These are phyloP conservation scores for Leptarthrus brevirostris DNA, from an alignment of 2,888 invertebrate genomes.

Conservation along the genomic window DNA sequence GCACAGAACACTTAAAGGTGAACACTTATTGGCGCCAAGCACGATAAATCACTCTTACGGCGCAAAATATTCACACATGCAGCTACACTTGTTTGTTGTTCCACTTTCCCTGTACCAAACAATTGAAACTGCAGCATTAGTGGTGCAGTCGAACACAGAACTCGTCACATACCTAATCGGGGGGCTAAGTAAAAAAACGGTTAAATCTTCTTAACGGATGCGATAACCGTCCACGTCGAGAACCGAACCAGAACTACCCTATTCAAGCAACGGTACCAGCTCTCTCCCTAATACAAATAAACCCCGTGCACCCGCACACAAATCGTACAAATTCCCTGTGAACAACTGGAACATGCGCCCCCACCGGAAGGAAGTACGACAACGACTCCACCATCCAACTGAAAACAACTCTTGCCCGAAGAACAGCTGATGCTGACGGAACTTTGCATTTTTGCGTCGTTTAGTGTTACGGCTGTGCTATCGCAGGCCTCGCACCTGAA, in stretches of 20 bases:
- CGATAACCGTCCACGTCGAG: slow-evolving; percentile 48
- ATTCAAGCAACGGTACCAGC: not conserved
- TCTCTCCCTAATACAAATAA: slow-evolving; percentile 18
- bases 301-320: not conserved
- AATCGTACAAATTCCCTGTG: slow-evolving; percentile 10
- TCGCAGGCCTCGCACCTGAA: not conserved
- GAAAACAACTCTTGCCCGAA: slow-evolving; percentile 47
- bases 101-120: not conserved
- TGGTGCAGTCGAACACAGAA: not conserved
- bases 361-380: slow-evolving; percentile 52
- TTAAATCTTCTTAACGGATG: slow-evolving; percentile 3
- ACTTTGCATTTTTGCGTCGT: not conserved
- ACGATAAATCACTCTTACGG: not conserved
- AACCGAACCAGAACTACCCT: slow-evolving; percentile 51
- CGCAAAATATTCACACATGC: not conserved
- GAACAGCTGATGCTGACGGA: slow-evolving; percentile 52
- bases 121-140: not conserved
- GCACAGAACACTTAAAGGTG: slow-evolving; percentile 8
- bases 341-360: slow-evolving; percentile 53
- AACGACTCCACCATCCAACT: slow-evolving; percentile 19
- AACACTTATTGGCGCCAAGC: slow-evolving; percentile 42
- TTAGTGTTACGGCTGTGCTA: slow-evolving; percentile 23
- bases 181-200: not conserved
- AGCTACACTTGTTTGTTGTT: too few species aligned
- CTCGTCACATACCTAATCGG: slow-evolving; percentile 6